Evolutionary conservation across 2,888 invertebrate genomes (phyloP).

Genomic region (Papilio protenor): DNA sequence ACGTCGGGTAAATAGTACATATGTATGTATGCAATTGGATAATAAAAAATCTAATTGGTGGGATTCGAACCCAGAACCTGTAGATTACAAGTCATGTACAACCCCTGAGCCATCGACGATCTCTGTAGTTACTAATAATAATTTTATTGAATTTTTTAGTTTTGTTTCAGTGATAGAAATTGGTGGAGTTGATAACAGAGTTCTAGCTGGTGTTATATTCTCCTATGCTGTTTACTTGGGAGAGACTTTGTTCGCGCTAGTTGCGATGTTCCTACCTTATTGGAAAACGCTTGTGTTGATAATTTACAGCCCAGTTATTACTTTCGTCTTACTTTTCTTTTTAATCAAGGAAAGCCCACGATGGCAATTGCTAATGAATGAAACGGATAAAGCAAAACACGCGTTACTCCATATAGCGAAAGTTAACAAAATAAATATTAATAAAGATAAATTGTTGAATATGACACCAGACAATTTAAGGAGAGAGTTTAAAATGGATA

Average conservation of each 20-base stretch:
- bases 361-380: conserved; percentile 71
- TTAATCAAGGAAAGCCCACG: conserved; percentile 69
- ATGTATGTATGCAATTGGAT: too few species aligned
- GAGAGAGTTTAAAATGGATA: conserved; percentile 62
- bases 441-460: conserved; percentile 58
- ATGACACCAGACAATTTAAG: conserved; percentile 60
- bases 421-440: conserved; percentile 64
- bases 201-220: conserved; percentile 66
- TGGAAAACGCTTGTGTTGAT: conserved; percentile 69
- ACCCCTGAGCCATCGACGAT: too few species aligned
- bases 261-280: conserved; percentile 67
- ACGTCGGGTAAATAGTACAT: too few species aligned
- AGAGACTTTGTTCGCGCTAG: conserved; percentile 64
- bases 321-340: conserved; percentile 61
- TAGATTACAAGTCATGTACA: too few species aligned
- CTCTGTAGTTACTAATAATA: too few species aligned
- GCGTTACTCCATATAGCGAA: conserved; percentile 60
- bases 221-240: conserved; percentile 69
- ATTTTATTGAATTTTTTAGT: background rate
- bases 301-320: conserved; percentile 64
- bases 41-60: too few species aligned
- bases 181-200: conserved; percentile 60
- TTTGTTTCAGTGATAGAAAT: conserved; percentile 70
- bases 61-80: too few species aligned
- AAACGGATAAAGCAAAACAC: conserved; percentile 62